Percentiles rank a stretch among this genome's conserved stretches.
phyloP scores from a whole-genome alignment of 1,140 invertebrate species.

The Galendromus occidentalis region DNA sequence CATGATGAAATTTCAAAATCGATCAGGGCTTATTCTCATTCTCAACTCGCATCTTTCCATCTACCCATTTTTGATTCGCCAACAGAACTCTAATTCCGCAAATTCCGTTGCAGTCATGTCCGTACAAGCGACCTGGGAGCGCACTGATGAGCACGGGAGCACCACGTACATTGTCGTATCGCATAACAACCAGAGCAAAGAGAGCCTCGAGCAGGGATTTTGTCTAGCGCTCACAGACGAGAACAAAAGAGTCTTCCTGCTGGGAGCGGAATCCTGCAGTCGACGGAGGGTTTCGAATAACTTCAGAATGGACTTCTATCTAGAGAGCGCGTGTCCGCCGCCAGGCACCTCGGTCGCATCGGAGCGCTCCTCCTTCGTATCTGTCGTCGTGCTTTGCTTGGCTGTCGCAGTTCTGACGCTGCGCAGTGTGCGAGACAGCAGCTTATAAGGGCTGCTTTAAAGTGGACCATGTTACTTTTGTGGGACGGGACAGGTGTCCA shows the following conservation, averaged over 20 bases:
- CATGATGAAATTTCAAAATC: too few relatives aligned
- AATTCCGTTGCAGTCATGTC: neutral
- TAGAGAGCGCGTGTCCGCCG: neutral
- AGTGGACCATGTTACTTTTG: too few relatives aligned
- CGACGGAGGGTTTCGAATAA: neutral
- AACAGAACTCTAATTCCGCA: too few relatives aligned
- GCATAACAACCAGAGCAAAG: neutral
- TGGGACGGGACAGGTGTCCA: too few relatives aligned
- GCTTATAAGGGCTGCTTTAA: too few relatives aligned
- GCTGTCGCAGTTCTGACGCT: too few relatives aligned
- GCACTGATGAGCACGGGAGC: neutral
- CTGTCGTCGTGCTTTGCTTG: too few relatives aligned
- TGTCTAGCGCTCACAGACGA: constrained; percentile 6
- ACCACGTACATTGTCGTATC: constrained; percentile 6
- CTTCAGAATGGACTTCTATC: neutral
- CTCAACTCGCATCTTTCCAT: too few relatives aligned
- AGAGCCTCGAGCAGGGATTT: neutral
- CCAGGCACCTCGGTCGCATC: neutral
- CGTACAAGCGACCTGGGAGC: constrained; percentile 7
- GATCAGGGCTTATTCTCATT: too few relatives aligned
- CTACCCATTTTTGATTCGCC: too few relatives aligned
- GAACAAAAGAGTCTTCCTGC: neutral
- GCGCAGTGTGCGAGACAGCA: too few relatives aligned
- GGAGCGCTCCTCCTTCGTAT: too few relatives aligned
- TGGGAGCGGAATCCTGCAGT: neutral